Percentiles rank a stretch among this genome's conserved stretches.
Evolutionary conservation across 2,888 invertebrate genomes (phyloP).

Genomic region (Ennomos erosarius): DNA sequence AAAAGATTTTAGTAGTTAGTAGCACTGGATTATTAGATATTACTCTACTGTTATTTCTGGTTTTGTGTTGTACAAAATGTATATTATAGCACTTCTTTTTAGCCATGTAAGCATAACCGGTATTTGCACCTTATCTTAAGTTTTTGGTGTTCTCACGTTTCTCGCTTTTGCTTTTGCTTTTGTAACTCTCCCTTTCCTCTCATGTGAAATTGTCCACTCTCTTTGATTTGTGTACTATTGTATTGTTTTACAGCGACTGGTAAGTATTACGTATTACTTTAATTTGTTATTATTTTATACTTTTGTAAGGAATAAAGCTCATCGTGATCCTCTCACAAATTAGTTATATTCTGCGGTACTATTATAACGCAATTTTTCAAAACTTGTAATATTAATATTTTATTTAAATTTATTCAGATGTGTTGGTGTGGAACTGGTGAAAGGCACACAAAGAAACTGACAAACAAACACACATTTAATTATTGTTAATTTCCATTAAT

Average conservation of each 20-base stretch:
- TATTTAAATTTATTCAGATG: too few relatives aligned
- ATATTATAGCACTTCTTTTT: slow-evolving; percentile 39
- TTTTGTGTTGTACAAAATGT: slow-evolving; percentile 31
- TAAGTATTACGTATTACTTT: slow-evolving; percentile 44
- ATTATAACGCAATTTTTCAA: too few relatives aligned
- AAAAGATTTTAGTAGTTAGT: slow-evolving; percentile 25
- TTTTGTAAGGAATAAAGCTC: too few relatives aligned
- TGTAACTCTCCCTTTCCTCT: slow-evolving; percentile 42
- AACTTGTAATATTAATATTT: too few relatives aligned
- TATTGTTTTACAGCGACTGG: slow-evolving; percentile 36
- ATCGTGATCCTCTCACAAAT: too few relatives aligned
- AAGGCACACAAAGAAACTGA: too few relatives aligned
- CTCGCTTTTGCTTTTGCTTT: slow-evolving; percentile 69
- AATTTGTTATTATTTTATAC: not conserved
- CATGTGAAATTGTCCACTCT: slow-evolving; percentile 12
- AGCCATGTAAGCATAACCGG: slow-evolving; percentile 49
- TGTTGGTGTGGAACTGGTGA: too few relatives aligned
- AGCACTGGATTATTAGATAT: slow-evolving; percentile 25
- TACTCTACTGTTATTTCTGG: slow-evolving; percentile 31
- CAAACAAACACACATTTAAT: too few relatives aligned
- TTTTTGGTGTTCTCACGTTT: slow-evolving; percentile 57
- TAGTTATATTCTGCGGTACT: too few relatives aligned
- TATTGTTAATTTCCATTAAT: too few relatives aligned
- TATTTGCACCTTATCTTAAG: slow-evolving; percentile 42
- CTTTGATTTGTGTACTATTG: slow-evolving; percentile 6